Conservation (phyloP, 2,797 vertebrate genomes). For the Pantherophis alleghaniensis region DNA sequence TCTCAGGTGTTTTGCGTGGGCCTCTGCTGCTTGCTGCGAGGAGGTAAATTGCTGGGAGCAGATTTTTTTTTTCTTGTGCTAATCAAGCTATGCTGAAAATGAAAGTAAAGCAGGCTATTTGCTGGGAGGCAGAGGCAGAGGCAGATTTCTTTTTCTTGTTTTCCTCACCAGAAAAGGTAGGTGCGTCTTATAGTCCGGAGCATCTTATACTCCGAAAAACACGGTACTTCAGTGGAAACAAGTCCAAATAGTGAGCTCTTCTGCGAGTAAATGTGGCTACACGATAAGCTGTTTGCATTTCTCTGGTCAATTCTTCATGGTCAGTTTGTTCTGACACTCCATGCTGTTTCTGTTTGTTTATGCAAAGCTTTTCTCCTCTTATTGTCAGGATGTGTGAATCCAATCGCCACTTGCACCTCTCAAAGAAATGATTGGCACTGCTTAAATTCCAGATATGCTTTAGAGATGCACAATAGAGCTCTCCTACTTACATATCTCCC, state of each 20-base stretch:
- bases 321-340: constrained; percentile 33
- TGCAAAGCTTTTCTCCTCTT: constrained; percentile 37
- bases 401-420: constrained; percentile 36
- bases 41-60: too few relatives aligned
- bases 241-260: neutral
- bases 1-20: too few relatives aligned
- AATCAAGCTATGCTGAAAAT: too few relatives aligned
- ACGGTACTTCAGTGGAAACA: neutral
- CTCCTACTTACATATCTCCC: constrained; percentile 31
- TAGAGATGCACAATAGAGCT: constrained; percentile 63
- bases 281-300: constrained; percentile 42
- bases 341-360: constrained; percentile 36
- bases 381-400: constrained; percentile 10
- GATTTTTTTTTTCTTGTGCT: too few relatives aligned
- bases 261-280: constrained; percentile 2
- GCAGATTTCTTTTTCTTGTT: too few relatives aligned
- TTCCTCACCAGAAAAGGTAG: too few relatives aligned
- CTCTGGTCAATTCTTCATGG: constrained; percentile 36
- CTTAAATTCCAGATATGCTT: constrained; percentile 66
- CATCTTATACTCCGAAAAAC: too few relatives aligned
- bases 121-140: too few relatives aligned
- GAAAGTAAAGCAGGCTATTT: too few relatives aligned
- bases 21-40: too few relatives aligned
- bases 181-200: too few relatives aligned
- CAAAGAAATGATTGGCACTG: constrained; percentile 37